phyloP scores from a whole-genome alignment of 2,113 vertebrate species.

The Pithys albifrons region DNA sequence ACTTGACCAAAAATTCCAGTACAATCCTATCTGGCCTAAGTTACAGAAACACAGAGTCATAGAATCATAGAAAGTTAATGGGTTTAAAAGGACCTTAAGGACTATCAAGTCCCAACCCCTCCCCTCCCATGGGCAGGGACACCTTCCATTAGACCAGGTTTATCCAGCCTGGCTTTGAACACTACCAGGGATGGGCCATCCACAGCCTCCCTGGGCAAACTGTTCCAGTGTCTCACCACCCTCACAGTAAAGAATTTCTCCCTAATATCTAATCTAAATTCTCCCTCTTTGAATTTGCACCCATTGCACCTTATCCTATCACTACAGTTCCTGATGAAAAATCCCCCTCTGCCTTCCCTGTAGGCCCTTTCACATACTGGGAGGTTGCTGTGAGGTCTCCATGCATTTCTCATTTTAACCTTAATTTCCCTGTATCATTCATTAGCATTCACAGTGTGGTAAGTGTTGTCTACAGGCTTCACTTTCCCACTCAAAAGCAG shows the following conservation, averaged over 20 bases:
- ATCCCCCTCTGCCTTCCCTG: background rate
- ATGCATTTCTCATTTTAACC: background rate
- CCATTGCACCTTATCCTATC: background rate
- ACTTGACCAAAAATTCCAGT: background rate
- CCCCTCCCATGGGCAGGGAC: background rate
- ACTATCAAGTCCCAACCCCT: rapidly evolving
- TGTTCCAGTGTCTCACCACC: background rate
- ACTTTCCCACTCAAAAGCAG: background rate
- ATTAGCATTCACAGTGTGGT: background rate
- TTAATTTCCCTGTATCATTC: background rate
- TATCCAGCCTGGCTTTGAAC: background rate
- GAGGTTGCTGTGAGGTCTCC: background rate
- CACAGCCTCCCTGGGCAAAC: rapidly evolving
- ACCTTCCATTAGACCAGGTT: background rate
- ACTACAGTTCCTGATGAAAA: background rate
- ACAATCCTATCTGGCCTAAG: background rate
- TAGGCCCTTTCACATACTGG: background rate
- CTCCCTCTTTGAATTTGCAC: background rate
- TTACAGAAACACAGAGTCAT: background rate
- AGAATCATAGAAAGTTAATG: background rate
- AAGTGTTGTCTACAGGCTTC: background rate
- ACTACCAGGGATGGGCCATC: background rate
- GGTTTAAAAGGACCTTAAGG: background rate
- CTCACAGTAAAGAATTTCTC: background rate
- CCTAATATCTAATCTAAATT: background rate